phyloP scores from a whole-genome alignment of 2,797 vertebrate species.

The Passerculus sandwichensis region DNA sequence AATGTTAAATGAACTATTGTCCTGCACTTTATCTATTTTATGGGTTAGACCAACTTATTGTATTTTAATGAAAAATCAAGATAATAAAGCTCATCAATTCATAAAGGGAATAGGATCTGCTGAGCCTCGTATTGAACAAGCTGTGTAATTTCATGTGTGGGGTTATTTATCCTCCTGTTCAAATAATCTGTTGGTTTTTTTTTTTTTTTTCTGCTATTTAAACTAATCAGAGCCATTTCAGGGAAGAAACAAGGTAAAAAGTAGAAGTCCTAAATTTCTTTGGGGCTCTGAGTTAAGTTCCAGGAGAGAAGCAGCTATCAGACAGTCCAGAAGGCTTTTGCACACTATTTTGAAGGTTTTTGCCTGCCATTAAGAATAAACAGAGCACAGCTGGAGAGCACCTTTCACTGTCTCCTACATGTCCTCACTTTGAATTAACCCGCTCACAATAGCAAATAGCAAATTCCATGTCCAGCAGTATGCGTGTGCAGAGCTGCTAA shows the following conservation, averaged over 20 bases:
- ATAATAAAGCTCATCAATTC: slow-evolving; percentile 50
- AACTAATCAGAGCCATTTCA: background rate
- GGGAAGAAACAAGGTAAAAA: background rate
- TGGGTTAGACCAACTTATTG: background rate
- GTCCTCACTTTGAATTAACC: background rate
- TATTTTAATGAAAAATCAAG: slow-evolving; percentile 57
- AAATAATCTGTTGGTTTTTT: background rate
- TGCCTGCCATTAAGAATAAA: background rate
- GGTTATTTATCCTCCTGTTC: slow-evolving; percentile 32
- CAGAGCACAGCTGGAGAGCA: background rate
- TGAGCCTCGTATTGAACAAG: background rate
- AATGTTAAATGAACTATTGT: slow-evolving; percentile 28
- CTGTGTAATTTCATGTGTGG: background rate
- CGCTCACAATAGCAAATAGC: background rate
- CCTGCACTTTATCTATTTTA: slow-evolving; percentile 13
- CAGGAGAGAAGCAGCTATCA: background rate
- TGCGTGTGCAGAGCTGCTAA: background rate
- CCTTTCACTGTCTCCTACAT: background rate
- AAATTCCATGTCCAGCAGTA: background rate
- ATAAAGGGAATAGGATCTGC: slow-evolving; percentile 16
- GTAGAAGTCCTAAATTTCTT: background rate
- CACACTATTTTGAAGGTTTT: background rate
- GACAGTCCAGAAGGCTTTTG: background rate
- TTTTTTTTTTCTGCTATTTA: background rate
- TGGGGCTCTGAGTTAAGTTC: background rate